Percentiles rank a stretch among this genome's conserved stretches.
Conservation (phyloP, 2,888 invertebrate genomes). For the Hypsopygia costalis region DNA sequence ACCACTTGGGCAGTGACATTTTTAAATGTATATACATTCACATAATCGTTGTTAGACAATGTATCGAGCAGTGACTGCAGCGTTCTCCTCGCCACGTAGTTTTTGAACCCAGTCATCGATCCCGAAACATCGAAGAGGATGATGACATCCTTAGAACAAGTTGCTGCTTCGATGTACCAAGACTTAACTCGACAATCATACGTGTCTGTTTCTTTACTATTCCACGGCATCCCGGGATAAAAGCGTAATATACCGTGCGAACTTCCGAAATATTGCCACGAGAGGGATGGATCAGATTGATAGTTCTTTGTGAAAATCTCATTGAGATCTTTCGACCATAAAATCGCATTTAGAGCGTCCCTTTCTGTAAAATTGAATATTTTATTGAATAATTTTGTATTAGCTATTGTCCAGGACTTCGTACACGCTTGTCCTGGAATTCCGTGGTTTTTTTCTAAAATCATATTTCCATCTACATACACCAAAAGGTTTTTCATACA, state of each 20-base stretch:
- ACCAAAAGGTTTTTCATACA: too few species aligned
- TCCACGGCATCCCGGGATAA: constrained; percentile 92
- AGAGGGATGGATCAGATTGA: constrained; percentile 91
- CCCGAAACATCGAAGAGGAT: constrained; percentile 97
- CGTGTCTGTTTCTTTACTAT: constrained; percentile 78
- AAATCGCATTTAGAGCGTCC: constrained; percentile 77
- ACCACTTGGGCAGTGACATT: constrained; percentile 87
- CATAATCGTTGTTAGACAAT: constrained; percentile 98
- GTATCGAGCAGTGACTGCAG: constrained; percentile 95
- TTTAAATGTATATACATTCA: constrained; percentile 94
- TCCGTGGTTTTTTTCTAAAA: too few species aligned
- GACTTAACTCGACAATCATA: constrained; percentile 96
- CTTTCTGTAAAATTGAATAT: constrained; percentile 58
- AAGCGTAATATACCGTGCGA: constrained; percentile 95
- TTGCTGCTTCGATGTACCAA: constrained; percentile 99
- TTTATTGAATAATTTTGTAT: too few species aligned
- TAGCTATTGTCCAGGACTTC: too few species aligned
- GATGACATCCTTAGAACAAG: constrained; percentile 98
- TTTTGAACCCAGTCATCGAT: constrained; percentile 94
- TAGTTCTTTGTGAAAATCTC: constrained; percentile 92
- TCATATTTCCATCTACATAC: too few species aligned
- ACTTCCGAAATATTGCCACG: constrained; percentile 99
- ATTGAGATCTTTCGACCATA: constrained; percentile 94
- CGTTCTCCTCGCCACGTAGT: constrained; percentile 91
- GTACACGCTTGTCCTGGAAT: too few species aligned